Evolutionary conservation across 2,888 invertebrate species (phyloP).

Genomic region (Thysanoteuthis rhombus): DNA sequence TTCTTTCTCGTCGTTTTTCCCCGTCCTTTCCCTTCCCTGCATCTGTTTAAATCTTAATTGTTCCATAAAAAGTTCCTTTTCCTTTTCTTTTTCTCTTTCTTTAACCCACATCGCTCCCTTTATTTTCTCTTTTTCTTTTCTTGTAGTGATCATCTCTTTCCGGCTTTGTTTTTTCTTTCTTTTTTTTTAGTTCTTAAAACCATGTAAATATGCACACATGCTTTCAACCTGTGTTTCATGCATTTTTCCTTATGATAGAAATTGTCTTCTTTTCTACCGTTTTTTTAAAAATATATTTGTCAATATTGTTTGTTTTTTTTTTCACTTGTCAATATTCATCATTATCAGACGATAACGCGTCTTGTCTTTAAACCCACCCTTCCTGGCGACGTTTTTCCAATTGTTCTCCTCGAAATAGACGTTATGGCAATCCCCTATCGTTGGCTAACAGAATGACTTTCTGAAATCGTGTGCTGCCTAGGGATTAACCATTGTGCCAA

Average conservation of each 20-base stretch:
- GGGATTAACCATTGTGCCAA: neutral
- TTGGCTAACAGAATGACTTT: neutral
- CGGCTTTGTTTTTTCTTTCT: neutral
- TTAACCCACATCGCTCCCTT: neutral
- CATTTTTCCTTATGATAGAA: neutral
- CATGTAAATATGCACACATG: neutral
- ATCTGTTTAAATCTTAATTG: neutral
- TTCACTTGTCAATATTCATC: neutral
- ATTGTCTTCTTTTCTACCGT: neutral
- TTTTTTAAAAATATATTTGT: neutral
- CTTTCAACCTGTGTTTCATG: neutral
- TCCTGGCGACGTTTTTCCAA: neutral
- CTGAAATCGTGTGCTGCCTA: neutral
- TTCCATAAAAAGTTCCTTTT: neutral
- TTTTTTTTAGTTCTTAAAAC: neutral
- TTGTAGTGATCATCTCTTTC: neutral
- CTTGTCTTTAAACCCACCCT: neutral
- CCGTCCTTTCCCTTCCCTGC: neutral
- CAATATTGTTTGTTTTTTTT: neutral
- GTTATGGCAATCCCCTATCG: neutral
- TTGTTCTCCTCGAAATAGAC: neutral
- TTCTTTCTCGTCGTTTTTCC: neutral
- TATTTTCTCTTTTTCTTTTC: neutral
- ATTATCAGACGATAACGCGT: neutral
- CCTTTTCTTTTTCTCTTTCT: neutral